Evolutionary conservation across 2,797 vertebrate species (phyloP), one percentile per base, ranked within the genome.

Genomic region (Epinephelus malabaricus): DNA sequence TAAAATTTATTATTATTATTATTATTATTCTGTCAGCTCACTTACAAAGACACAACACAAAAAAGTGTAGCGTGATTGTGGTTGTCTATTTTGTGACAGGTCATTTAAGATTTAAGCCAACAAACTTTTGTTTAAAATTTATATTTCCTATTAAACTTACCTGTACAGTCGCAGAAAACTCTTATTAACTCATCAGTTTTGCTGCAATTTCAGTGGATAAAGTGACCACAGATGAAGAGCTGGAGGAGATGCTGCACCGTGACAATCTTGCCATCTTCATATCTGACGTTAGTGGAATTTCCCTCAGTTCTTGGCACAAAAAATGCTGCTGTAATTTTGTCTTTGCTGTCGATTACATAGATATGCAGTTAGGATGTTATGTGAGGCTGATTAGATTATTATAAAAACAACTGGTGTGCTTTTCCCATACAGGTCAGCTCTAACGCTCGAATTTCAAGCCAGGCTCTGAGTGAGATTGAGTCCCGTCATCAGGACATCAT

Each of bases 391-490:
- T 13, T 17, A 3, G 14, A 46, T 4, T 2, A 17, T 30, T n/a
- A 51, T 3, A 46, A 10, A 60, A 55, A 13, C 7, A 46, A 11
- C 17, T 25, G 13, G 3, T 23, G 18, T 13, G 30, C 43, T 27
- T 83, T 79, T 53, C 15, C 8, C 66, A 50, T 12, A 9, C 50
- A 99, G 98, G 95, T 97, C 30, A 95, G 95, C 38, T 94, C 93
- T 18, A 95, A 95, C 40, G 92, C 95, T 2, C 92, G 90, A 3
- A 93, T 96, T 40, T 96, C 97, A 1, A 92, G 94, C 54, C 94
- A 95, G 59, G 97, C 97, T 27, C 93, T 98, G 82, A 96, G 94
- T 67, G 97, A 98, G 81, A 98, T 99, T 1, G 96, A 98, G 91
- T 96, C 95, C 0, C 97, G 97, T 6, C 97, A 97, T 89, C 95